Base-by-base conservation (phyloP, 2,888 invertebrate species). In the Hirtodrosophila trivittata region DNA sequence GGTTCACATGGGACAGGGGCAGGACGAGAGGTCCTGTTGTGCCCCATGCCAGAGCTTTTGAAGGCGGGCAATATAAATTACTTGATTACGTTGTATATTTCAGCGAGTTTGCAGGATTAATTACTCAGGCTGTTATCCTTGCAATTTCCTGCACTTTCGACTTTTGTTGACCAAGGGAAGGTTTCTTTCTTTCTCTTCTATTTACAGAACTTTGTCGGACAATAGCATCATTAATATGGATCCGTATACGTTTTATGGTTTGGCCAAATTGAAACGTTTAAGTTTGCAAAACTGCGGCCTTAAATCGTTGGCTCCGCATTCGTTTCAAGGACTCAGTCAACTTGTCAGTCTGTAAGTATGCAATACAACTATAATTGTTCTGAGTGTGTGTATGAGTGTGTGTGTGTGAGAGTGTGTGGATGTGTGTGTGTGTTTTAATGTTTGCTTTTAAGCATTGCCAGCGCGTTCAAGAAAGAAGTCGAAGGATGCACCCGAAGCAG, bases 191-290 rank as follows among this genome's bases (percentile, higher is more conserved):
- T 16, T 6, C 26, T 59, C 12, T 66, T 30, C 47, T 71, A 64
- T 72, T 81, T 73, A 49, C 83, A 89, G 89, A 80, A 94, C 95
- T 88, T 92, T 96, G 88, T 94, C 95, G 12, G 93, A 94, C 91
- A 96, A 96, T 92, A 93, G 93, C 84, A 92, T 96, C 90, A 93
- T 93, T 89, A 91, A 92, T 82, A 92, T 95, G 87, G 93, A 94
- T 89, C 92, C 92, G 70, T 92, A 93, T 87, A 93, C 95, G 86
- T 94, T 95, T 88, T 87, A 86, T 75, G 91, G 91, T 66, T 83
- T 91, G 72, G 77, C 73, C 43, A 91, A 90, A 86, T 81, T 91
- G 64, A 91, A 91, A 75, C 90, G 91, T 75, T 86, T 91, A 75
- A 89, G 88, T 62, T 86, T 91, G 81, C 91, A 91, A 87, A 90